Base-by-base conservation (phyloP, 2,113 vertebrate genomes). In the Synchiropus splendidus region DNA sequence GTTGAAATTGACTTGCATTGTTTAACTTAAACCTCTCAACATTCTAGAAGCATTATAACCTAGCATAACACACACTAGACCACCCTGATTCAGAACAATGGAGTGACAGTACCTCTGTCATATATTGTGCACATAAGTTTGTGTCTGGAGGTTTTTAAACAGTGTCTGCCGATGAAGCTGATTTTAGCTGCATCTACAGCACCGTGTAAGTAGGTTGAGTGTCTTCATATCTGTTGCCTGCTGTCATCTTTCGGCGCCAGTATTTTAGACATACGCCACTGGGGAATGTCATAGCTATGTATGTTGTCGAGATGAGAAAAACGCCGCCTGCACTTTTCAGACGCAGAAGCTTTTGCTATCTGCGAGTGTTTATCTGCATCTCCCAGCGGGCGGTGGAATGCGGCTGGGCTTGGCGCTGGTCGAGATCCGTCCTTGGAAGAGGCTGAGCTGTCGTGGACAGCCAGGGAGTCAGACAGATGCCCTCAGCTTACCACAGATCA, bases 401-500 rank as follows among this genome's bases (percentile, higher is more conserved):
- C 70, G 58, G 46, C 58, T 58, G 42, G 45, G 55, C 48, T 52
- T 2, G 40, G 55, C 55, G 50, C 57, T 27, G 59, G 47, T 54
- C 54, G 51, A 39, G 70, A 53, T 63, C 64, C 12, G 79, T 77
- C 75, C 77, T 82, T 78, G 79, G 71, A 72, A 75, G 70, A 59
- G 52, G 56, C 58, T 51, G 64, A 15, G 53, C n/a, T n/a, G 62
- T 54, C 37, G 69, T 48, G 63, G 69, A 64, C 64, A 47, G 66
- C 58, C 64, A 52, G 68, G 50, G 75, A 80, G 77, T 75, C 79
- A 80, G 79, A 82, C 68, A 67, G 71, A 78, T 78, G 75, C 77
- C 77, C 73, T 75, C 61, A 71, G 65, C 69, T 81, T 73, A 56
- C 72, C 75, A 62, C 77, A 71, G 78, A 83, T 83, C 80, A 85